Evolutionary conservation across 2,888 invertebrate species (phyloP), one percentile per base, ranked within the genome.

Genomic region (Glyphotaelius pellucidus): DNA sequence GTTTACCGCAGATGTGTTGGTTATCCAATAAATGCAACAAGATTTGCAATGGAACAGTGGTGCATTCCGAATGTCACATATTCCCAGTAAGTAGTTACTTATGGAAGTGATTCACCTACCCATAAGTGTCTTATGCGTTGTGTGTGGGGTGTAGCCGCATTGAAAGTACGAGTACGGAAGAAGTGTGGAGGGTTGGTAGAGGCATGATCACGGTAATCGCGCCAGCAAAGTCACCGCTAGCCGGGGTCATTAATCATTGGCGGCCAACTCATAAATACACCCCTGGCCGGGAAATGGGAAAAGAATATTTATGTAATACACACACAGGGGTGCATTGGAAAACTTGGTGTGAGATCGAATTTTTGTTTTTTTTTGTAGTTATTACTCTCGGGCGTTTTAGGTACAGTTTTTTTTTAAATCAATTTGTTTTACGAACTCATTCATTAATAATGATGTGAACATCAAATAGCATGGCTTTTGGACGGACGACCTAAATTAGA

Each of bases 291-390:
- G 93, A 92, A 93, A 93, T 92, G 92, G 93, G 92, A 91, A 93
- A 93, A 93, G 92, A 91, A 92, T 93, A 93, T 93, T 92, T 93
- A 93, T 93, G 93, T 93, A 93, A 91, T 92, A 86, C 92, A 92
- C 92, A 92, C n/a, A 38, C 90, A 83, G 83, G 52, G 90, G 83
- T 35, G n/a, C 52, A 90, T 35, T 15, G 30, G 38, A n/a, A 32
- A 42, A 38, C 25, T 30, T 32, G 35, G 67, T 19, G 67, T 52
- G 67, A 67, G 25, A 7, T 25, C 4, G 25, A 25, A 67, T 7
- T 67, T 7, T 25, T 25, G 25, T 0, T 67, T 19, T 25, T 25
- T 52, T 52, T 3, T 52, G 1, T 1, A 52, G 5, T 67, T 67
- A 67, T n/a, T 67, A 2, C 67, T 25, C 25, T 67, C 11, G 25